Evolutionary conservation across 2,113 vertebrate species (phyloP).

Genomic region (Enhydra lutris): DNA sequence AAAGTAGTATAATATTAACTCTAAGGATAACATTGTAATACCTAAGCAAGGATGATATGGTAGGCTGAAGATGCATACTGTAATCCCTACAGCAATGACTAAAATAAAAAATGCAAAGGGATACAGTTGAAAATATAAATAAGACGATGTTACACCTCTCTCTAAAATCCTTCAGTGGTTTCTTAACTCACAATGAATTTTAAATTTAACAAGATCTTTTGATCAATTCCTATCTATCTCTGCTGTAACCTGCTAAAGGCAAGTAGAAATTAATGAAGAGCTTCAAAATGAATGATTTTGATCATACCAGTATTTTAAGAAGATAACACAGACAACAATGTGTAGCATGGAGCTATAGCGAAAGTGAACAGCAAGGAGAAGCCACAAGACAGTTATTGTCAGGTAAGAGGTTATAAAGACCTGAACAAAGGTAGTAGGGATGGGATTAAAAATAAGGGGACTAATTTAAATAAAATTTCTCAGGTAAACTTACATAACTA

Average conservation of each 20-base stretch:
- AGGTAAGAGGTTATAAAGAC: not conserved
- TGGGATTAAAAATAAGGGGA: not conserved
- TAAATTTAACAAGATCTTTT: not conserved
- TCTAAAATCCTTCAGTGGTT: not conserved
- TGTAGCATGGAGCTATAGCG: not conserved
- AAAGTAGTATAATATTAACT: not conserved
- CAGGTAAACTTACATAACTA: not conserved
- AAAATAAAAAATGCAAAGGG: not conserved
- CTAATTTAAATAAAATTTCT: not conserved
- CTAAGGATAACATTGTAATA: not conserved
- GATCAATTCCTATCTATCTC: not conserved
- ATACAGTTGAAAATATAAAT: not conserved
- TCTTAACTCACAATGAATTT: slow-evolving; percentile 1
- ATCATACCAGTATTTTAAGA: not conserved
- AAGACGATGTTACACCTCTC: not conserved
- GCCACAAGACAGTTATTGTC: not conserved
- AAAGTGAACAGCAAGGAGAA: not conserved
- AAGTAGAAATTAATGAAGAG: not conserved
- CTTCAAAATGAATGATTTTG: not conserved
- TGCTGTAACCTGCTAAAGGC: not conserved
- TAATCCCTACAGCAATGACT: not conserved
- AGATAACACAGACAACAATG: not conserved
- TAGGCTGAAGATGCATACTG: not conserved
- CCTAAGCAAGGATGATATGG: not conserved
- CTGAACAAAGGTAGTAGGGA: not conserved